Conservation (phyloP, 2,888 invertebrate genomes). For the Orthosia gothica region DNA sequence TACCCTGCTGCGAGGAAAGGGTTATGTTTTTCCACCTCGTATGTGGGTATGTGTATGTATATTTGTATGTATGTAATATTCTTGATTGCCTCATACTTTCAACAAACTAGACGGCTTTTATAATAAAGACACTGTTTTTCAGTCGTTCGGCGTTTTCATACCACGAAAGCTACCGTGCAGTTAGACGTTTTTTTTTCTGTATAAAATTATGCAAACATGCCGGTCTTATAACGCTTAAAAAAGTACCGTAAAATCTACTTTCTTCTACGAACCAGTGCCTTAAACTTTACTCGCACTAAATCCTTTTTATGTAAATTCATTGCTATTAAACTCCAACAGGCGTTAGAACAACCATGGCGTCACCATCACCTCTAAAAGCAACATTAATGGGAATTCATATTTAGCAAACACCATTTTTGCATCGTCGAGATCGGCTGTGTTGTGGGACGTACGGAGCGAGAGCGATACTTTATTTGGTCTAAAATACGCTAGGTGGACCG, state of each 20-base stretch:
- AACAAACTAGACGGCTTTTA: too few species aligned
- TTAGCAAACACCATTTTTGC: conserved; percentile 78
- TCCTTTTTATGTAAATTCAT: conserved; percentile 55
- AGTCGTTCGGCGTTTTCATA: too few species aligned
- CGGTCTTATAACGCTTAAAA: background rate
- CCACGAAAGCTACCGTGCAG: background rate
- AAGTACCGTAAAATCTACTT: background rate
- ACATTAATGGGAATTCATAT: conserved; percentile 78
- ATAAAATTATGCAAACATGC: background rate
- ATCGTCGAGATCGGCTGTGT: conserved; percentile 42
- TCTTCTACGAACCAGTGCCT: background rate
- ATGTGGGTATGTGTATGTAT: too few species aligned
- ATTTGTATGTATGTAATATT: too few species aligned
- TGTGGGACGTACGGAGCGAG: conserved; percentile 24
- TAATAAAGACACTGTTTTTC: too few species aligned
- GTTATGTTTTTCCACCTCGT: too few species aligned
- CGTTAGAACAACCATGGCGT: conserved; percentile 54
- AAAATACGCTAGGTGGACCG: too few species aligned
- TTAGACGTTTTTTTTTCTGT: background rate
- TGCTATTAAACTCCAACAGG: conserved; percentile 57
- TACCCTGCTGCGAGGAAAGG: too few species aligned
- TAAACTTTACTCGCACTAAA: conserved; percentile 40
- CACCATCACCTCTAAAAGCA: conserved; percentile 69
- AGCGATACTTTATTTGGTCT: too few species aligned
- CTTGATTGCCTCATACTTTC: too few species aligned